Evolutionary conservation across 2,797 vertebrate genomes (phyloP), one percentile per base, ranked within the genome.

Genomic region (Notolepis coatsorum): DNA sequence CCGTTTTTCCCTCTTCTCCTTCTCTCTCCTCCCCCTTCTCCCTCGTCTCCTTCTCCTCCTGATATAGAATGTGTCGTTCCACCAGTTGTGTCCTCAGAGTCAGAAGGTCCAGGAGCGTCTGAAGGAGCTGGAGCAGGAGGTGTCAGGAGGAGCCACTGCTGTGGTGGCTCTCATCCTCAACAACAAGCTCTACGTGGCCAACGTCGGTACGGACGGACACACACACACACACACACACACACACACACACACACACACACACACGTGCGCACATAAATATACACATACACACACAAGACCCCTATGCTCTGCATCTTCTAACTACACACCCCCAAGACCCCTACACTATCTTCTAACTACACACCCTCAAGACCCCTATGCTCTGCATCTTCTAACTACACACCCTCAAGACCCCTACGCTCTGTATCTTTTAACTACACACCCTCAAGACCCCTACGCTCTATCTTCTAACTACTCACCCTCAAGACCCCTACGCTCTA

Each of bases 181-280:
- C 90, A 95, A 92, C 88, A 98, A 95, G 71, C 95, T 99, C 37
- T 97, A 96, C 42, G 93, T 99, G 0, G 98, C 98, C 79, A 99
- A 96, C 3, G 95, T 98, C 17, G 98, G 98, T 99, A 88, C 21
- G 93, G 58, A 45, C 30, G 28, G 17, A 17, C 17, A 12, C 45
- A 20, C 30, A 24, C 39, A 37, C 47, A 49, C 56, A 50, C 41
- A 25, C 56, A 28, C 57, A 30, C 57, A 45, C 38, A 53, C 38
- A 43, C 17, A 33, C 25, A 20, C 15, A 21, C n/a, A 31, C 43
- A 60, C 35, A 59, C 33, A 64, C 30, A 33, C 12, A 28, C 31
- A 24, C 17, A 33, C 28, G 9, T 3, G n/a, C n/a, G n/a, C 39
- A 33, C 27, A 17, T 35, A 24, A 5, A 13, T 24, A 59, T 50